Conservation (phyloP, 2,797 vertebrate genomes). For the Catostomus latipinnis region DNA sequence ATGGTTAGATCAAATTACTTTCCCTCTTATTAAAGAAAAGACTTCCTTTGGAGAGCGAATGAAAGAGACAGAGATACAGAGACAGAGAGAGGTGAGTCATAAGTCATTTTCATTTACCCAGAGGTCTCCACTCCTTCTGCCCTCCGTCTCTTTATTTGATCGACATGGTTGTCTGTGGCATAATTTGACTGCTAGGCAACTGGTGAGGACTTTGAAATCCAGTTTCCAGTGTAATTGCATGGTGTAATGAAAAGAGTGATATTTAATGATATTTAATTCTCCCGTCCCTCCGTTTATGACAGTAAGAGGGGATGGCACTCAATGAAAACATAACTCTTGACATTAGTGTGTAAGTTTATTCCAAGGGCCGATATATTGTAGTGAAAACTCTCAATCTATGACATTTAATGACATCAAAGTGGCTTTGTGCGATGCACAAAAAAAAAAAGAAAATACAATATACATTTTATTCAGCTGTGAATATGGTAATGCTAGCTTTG, state of each 20-base stretch:
- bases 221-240: conserved; percentile 51
- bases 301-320: conserved; percentile 38
- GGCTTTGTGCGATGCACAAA: conserved; percentile 39
- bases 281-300: conserved; percentile 51
- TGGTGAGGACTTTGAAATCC: conserved; percentile 32
- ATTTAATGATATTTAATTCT: conserved; percentile 65
- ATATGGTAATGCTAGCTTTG: conserved; percentile 48
- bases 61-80: conserved; percentile 43
- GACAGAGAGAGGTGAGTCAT: conserved; percentile 36
- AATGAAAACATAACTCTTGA: conserved; percentile 50
- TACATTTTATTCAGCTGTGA: conserved; percentile 20
- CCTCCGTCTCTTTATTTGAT: conserved; percentile 37
- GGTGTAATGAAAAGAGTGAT: conserved; percentile 59
- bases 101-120: conserved; percentile 47
- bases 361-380: conserved; percentile 27
- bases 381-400: conserved; percentile 36
- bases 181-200: conserved; percentile 51
- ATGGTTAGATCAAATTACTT: conserved; percentile 31
- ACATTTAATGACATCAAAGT: conserved; percentile 44
- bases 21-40: conserved; percentile 19
- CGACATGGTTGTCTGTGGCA: conserved; percentile 46
- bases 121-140: conserved; percentile 35
- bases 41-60: conserved; percentile 15
- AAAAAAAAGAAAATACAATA: conserved; percentile 11
- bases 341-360: conserved; percentile 43